phyloP scores from a whole-genome alignment of 2,888 invertebrate species.

The Netelia inedita region DNA sequence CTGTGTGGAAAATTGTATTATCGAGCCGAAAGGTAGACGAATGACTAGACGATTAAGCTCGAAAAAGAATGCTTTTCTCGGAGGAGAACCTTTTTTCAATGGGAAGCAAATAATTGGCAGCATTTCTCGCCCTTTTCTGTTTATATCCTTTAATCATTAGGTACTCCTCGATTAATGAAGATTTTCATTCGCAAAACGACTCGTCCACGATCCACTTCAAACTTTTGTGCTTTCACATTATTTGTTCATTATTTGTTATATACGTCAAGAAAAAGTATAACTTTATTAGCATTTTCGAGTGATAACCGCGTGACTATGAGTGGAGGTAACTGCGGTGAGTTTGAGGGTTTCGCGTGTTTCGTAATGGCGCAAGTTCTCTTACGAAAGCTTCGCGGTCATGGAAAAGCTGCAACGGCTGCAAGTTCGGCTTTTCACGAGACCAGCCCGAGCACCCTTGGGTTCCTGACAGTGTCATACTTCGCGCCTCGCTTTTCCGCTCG shows the following conservation, averaged over 20 bases:
- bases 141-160: no score
- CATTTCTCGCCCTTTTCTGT: no score
- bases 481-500: slow-evolving; percentile 20
- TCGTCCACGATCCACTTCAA: neutral
- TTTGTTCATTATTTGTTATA: no score
- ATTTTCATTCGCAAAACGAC: no score
- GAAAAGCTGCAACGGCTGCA: slow-evolving; percentile 23
- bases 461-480: neutral
- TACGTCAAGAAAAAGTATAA: no score
- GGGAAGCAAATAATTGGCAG: neutral
- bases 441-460: neutral
- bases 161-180: no score
- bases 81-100: neutral
- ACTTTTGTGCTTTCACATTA: no score
- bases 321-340: slow-evolving; percentile 20
- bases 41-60: slow-evolving; percentile 8
- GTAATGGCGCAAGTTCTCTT: slow-evolving; percentile 43
- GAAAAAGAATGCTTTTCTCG: neutral
- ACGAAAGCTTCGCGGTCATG: slow-evolving; percentile 28
- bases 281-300: neutral
- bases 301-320: no score
- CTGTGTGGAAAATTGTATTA: slow-evolving; percentile 3
- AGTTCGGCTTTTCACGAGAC: slow-evolving; percentile 25
- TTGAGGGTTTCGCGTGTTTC: slow-evolving; percentile 15
- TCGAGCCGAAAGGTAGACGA: neutral